Conservation (phyloP, 2,113 vertebrate genomes). For the Osmerus mordax region DNA sequence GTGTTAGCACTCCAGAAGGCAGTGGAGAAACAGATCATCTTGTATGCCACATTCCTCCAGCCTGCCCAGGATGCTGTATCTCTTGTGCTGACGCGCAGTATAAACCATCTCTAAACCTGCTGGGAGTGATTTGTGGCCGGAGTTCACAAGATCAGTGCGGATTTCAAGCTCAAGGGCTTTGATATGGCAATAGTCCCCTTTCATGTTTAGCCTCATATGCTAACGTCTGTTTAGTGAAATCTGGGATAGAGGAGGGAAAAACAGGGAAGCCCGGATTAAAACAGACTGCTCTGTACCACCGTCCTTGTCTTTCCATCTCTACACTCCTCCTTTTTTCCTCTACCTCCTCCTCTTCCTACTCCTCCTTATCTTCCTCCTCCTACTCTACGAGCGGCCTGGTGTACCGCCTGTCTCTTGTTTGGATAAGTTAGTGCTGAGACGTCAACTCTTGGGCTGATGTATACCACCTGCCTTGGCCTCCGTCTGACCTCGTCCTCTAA, state of each 20-base stretch:
- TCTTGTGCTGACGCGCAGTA: not conserved
- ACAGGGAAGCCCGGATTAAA: constrained; percentile 7
- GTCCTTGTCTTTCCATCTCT: constrained; percentile 14
- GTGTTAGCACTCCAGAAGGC: too few relatives aligned
- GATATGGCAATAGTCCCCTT: constrained; percentile 33
- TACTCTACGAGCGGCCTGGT: constrained; percentile 41
- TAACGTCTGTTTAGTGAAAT: constrained; percentile 30
- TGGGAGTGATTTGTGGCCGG: constrained; percentile 23
- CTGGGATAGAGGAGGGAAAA: constrained; percentile 23
- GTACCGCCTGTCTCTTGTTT: constrained; percentile 62
- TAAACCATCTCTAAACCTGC: constrained; percentile 10
- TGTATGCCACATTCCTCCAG: not conserved
- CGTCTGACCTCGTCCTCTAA: constrained; percentile 66
- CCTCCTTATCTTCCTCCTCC: constrained; percentile 38
- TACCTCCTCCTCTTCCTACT: constrained; percentile 25
- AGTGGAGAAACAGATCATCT: too few relatives aligned
- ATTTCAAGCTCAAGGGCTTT: constrained; percentile 31
- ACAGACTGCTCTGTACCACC: constrained; percentile 31
- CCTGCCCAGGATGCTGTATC: not conserved
- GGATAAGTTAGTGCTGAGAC: constrained; percentile 72
- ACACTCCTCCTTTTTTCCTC: constrained; percentile 13
- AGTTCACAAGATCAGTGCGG: constrained; percentile 28
- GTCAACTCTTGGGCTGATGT: constrained; percentile 73
- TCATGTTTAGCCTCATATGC: constrained; percentile 42
- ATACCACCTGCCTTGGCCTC: constrained; percentile 79